Base-by-base conservation (phyloP, 2,888 invertebrate species). In the Athrips mouffetella region DNA sequence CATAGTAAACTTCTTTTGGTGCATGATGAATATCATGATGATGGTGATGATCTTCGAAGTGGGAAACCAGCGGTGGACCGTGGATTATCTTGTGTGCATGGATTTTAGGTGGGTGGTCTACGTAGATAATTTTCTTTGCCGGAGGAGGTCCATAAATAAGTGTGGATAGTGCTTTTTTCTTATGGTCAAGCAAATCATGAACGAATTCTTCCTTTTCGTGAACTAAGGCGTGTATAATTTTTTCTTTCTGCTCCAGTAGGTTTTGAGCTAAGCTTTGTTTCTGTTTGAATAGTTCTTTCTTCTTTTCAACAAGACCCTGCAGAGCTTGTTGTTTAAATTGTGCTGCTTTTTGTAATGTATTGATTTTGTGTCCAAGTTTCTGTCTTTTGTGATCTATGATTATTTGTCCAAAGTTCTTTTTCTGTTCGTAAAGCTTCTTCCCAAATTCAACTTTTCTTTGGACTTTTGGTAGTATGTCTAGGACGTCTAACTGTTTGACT, bases 401-500 rank as follows among this genome's bases (percentile, higher is more conserved):
- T 11, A 21, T 11, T 21, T 44, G 44, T 20, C 44, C 44, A 2
- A 44, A 6, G 8, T 45, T 23, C 6, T 45, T 23, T 30, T 45
- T 45, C 10, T 45, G 45, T 16, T 35, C 35, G 15, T 35, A 45
- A 3, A 45, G 13, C 16, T 45, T 45, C 39, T 39, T 47, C 4
- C 29, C 31, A 29, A 39, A 39, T 52, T 55, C n/a, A 60, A 55
- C 35, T 56, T 60, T 2, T 59, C 51, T n/a, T 67, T 62, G 0
- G 61, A 47, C 45, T 57, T 51, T 70, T 0, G 79, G 79, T 23
- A 76, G 49, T 0, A 77, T 53, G 5, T 73, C 55, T 1, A 79
- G 41, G 1, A 77, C 50, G 45, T 79, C 78, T 0, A 72, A 48
- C 41, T 73, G 60, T 45, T 76, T 65, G 0, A 78, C 51, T 23